Base-by-base conservation (phyloP, 2,888 invertebrate species). In the Capitulum mitella region DNA sequence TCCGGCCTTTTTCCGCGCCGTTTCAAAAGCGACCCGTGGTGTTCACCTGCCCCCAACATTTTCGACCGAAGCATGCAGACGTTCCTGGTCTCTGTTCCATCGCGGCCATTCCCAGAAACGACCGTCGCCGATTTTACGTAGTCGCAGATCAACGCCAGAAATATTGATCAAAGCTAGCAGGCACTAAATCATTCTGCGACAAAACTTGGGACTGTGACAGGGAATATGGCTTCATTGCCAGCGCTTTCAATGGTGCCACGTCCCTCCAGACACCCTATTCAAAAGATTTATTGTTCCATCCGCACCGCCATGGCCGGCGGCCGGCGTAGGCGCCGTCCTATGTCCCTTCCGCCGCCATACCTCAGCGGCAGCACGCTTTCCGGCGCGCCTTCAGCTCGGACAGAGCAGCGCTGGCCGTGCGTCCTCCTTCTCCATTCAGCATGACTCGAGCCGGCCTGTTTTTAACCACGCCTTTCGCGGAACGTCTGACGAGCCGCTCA, bases 161-260 rank as follows among this genome's bases (percentile, higher is more conserved):
- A 34, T 64, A 64, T 64, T 34, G 64, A 64, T 64, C 64, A 34
- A 64, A 34, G 64, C 64, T 29, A 51, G 64, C 5, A 14, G 64
- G 22, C 37, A 40, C 40, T 70, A 70, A 70, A 70, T 70, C 70
- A 70, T 40, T 26, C 70, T 19, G 14, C 40, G 29, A 37, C 70
- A 37, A 70, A 70, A 70, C 70, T 70, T 70, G 70, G n/a, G 70
- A 26, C 70, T 37, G 37, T 70, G 70, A 70, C 70, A 70, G 70
- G 37, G 70, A 70, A 70, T 70, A 70, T 70, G 70, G 70, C 70
- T 70, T 70, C 70, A 70, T 70, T 70, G 70, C 70, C n/a, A 37
- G 37, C 70, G 70, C 70, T 37, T 40, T 70, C 70, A 70, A 70
- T 70, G 70, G 70, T 37, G 70, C 26, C 70, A 37, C 70, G 70